Conservation (phyloP, 2,888 invertebrate species). For the Cabera pusaria region DNA sequence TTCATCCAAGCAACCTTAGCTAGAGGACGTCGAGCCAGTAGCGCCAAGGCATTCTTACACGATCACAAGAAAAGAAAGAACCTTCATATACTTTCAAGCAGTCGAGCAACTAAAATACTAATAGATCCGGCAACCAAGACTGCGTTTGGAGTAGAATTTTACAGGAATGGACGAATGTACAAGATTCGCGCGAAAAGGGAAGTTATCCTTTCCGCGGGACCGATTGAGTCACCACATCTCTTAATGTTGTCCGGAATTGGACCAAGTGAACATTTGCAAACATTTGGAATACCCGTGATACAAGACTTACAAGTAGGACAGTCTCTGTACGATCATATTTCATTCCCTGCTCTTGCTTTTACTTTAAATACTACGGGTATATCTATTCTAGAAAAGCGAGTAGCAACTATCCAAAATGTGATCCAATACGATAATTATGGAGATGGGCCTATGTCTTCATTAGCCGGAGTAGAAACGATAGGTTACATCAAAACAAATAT, state of each 20-base stretch:
- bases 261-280: conserved; percentile 82
- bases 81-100: conserved; percentile 80
- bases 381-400: conserved; percentile 51
- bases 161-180: conserved; percentile 69
- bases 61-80: conserved; percentile 79
- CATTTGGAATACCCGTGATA: conserved; percentile 83
- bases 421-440: conserved; percentile 65
- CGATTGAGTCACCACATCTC: conserved; percentile 91
- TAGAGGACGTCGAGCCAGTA: conserved; percentile 77
- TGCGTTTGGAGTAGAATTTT: conserved; percentile 62
- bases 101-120: conserved; percentile 82
- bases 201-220: conserved; percentile 86
- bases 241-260: conserved; percentile 87
- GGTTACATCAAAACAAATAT: conserved; percentile 84
- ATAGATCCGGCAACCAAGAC: conserved; percentile 80
- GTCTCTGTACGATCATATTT: conserved; percentile 87
- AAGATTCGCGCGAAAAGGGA: conserved; percentile 74
- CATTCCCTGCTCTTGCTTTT: conserved; percentile 83
- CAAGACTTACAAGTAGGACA: conserved; percentile 86
- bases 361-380: conserved; percentile 68
- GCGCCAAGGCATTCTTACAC: conserved; percentile 84
- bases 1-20: conserved; percentile 72
- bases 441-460: conserved; percentile 77
- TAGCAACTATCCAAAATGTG: conserved; percentile 54
- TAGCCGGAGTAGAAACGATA: conserved; percentile 83